Conservation (phyloP, 2,888 invertebrate species). For the Polymixis lichenea region DNA sequence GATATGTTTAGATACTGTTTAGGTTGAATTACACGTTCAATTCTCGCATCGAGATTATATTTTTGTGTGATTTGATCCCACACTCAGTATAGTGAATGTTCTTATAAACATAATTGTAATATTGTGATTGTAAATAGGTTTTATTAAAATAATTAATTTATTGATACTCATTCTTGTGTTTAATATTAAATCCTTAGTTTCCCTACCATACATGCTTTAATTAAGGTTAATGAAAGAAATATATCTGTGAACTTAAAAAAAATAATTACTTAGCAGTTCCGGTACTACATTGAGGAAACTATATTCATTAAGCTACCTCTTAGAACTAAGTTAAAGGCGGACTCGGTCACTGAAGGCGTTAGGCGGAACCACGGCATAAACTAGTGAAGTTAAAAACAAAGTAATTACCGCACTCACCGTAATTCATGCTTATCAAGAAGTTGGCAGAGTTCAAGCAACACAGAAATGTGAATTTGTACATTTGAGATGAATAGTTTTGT, state of each 20-base stretch:
- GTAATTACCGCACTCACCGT: slow-evolving; percentile 2
- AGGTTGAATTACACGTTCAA: not conserved
- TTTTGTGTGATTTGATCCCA: not conserved
- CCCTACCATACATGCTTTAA: not conserved
- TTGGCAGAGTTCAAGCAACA: slow-evolving; percentile 13
- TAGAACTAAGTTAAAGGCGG: not conserved
- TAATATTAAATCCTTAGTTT: not conserved
- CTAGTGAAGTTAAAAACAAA: slow-evolving; percentile 6
- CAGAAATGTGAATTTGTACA: not conserved
- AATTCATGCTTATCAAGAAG: slow-evolving; percentile 16
- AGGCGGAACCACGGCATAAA: not conserved
- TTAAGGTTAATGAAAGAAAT: not conserved
- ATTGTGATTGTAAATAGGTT: slow-evolving; percentile 26
- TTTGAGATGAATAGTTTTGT: not conserved
- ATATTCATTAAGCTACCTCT: not conserved
- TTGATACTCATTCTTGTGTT: not conserved
- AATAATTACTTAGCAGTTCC: not conserved
- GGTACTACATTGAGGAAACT: not conserved
- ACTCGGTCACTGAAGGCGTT: not conserved
- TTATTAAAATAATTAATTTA: slow-evolving; percentile 5
- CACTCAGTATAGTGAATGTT: not conserved
- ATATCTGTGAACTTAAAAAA: not conserved
- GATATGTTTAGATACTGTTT: not conserved
- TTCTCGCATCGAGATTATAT: slow-evolving; percentile 18
- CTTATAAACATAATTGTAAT: not conserved